Evolutionary conservation across 2,888 invertebrate genomes (phyloP), one percentile per base, ranked within the genome.

Genomic region (Pseudococcus longispinus): DNA sequence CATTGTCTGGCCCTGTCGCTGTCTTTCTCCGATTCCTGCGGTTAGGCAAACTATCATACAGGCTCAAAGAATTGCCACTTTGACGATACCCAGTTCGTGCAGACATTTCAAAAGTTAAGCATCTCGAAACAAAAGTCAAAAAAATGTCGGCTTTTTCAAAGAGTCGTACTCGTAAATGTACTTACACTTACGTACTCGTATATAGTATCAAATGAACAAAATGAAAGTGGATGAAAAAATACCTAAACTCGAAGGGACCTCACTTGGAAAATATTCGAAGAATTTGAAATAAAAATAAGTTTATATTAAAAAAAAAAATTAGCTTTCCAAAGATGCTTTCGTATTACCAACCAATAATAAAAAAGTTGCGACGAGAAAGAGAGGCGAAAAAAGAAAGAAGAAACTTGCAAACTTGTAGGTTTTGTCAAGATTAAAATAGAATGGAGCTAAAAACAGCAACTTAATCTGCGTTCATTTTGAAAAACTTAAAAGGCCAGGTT

Each of bases 381-480:
- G 13, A 60, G 15, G 5, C 5, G 20, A 60, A 23, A 23, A n/a
- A n/a, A n/a, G n/a, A n/a, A n/a, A n/a, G n/a, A n/a, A 60, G 23
- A 60, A 60, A 60, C 20, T 11, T 60, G 23, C 9, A 60, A 60
- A 60, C 23, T 23, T 23, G 60, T 55, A 60, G 23, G 60, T 60
- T 60, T 60, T 60, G 60, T 60, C 60, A 13, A 60, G 60, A 60
- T 60, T 60, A 60, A 60, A 60, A 60, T 60, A 23, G 60, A 60
- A 60, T 23, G 60, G 23, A 23, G 60, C 23, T 60, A 20, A 60
- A 60, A 60, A 60, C 23, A 60, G 60, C 60, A 60, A 60, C 23
- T 60, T 23, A 60, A 60, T 60, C 60, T 60, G 60, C 60, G 60
- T 60, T 60, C 20, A 60, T 60, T 60, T 60, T 23, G 23, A 23